Conservation (phyloP, 2,113 vertebrate species). For the Hemibagrus wyckioides region DNA sequence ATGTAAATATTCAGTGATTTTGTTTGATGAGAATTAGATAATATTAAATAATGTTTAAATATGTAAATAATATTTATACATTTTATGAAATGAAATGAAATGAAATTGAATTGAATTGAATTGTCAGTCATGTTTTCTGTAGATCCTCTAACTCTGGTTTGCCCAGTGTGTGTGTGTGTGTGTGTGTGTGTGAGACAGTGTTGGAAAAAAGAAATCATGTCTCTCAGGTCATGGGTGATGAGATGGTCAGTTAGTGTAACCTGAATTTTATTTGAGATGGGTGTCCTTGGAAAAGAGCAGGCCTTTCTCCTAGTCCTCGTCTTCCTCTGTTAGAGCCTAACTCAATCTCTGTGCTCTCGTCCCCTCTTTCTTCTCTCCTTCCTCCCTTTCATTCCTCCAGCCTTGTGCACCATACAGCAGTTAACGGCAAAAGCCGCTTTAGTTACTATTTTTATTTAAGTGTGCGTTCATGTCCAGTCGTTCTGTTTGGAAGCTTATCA, state of each 20-base stretch:
- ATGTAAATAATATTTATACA: not conserved
- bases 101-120: no score
- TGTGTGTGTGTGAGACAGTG: not conserved
- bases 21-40: no score
- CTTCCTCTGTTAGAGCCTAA: not conserved
- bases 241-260: not conserved
- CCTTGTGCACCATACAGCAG: not conserved
- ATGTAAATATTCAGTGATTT: not conserved
- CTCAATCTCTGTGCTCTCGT: not conserved
- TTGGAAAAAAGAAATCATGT: not conserved
- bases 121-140: not conserved
- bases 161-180: no score
- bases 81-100: no score
- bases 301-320: not conserved
- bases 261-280: not conserved
- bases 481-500: not conserved
- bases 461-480: not conserved
- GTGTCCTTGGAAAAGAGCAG: not conserved
- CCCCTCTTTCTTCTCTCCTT: not conserved
- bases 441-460: conserved; percentile 4
- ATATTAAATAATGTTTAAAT: no score
- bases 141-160: not conserved
- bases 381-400: not conserved
- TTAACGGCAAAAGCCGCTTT: not conserved
- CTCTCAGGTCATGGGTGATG: not conserved